Conservation (phyloP, 64 coral and sea anemone genomes). For the Stichodactyla helianthus region DNA sequence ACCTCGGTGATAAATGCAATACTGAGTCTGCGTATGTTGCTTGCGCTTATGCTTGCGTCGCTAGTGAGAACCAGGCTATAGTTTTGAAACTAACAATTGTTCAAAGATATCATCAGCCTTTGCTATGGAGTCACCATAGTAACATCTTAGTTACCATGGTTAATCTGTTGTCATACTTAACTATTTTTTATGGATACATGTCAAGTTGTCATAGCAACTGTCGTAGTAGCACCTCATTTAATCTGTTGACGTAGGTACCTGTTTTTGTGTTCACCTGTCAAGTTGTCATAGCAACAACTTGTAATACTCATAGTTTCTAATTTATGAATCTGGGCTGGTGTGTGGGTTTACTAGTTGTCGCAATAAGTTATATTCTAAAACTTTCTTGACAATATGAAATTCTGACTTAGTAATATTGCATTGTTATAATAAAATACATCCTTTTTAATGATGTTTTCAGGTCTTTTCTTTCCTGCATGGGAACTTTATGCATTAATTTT, state of each 20-base stretch:
- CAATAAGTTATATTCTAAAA: background rate
- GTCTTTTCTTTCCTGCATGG: background rate
- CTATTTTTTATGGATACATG: background rate
- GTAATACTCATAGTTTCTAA: background rate
- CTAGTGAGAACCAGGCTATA: too few relatives aligned
- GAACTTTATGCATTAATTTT: background rate
- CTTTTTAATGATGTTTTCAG: background rate
- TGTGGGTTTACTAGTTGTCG: background rate
- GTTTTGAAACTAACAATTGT: too few relatives aligned
- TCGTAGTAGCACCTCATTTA: background rate
- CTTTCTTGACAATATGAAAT: background rate
- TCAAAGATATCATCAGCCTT: too few relatives aligned
- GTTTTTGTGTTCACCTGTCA: background rate
- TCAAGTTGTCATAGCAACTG: background rate
- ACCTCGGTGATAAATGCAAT: too few relatives aligned
- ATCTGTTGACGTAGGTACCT: background rate
- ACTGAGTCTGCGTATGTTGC: too few relatives aligned
- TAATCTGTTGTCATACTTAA: background rate
- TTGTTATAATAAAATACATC: conserved; percentile 2
- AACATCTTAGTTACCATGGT: too few relatives aligned
- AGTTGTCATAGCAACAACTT: background rate
- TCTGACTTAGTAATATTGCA: background rate
- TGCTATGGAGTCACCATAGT: too few relatives aligned
- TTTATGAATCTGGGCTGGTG: background rate
- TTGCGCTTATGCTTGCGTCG: too few relatives aligned